A percentile compares a stretch with the other conserved stretches of the same genome.
Conservation (phyloP, 2,113 vertebrate species). For the Rallus limicola region DNA sequence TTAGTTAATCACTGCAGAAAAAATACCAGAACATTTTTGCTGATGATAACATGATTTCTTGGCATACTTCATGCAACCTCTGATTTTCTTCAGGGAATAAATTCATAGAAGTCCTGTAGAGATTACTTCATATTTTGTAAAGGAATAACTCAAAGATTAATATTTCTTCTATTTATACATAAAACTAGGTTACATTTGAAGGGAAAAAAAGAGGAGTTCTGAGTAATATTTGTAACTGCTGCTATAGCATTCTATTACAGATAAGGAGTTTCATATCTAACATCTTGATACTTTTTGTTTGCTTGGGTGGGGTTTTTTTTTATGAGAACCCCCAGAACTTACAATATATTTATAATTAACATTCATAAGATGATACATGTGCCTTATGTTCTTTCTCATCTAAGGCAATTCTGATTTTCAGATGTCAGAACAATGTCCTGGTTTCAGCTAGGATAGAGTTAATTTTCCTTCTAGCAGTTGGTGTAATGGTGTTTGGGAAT, state of each 20-base stretch:
- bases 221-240: not conserved
- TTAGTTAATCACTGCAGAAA: not conserved
- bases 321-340: not conserved
- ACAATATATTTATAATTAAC: not conserved
- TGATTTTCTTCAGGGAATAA: not conserved
- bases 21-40: not conserved
- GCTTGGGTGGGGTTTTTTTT: not conserved
- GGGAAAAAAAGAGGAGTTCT: no score
- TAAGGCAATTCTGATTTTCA: not conserved
- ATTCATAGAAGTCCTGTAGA: not conserved
- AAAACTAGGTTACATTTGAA: not conserved
- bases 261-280: not conserved
- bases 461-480: no score
- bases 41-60: not conserved
- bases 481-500: no score
- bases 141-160: not conserved
- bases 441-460: no score
- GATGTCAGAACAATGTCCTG: not conserved
- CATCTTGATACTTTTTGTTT: not conserved
- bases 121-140: not conserved
- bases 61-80: not conserved
- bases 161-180: not conserved
- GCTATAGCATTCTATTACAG: not conserved
- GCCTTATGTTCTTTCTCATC: not conserved
- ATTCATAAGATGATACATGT: no score